Evolutionary conservation across 2,888 invertebrate genomes (phyloP).

Genomic region (Drosophila subsilvestris): DNA sequence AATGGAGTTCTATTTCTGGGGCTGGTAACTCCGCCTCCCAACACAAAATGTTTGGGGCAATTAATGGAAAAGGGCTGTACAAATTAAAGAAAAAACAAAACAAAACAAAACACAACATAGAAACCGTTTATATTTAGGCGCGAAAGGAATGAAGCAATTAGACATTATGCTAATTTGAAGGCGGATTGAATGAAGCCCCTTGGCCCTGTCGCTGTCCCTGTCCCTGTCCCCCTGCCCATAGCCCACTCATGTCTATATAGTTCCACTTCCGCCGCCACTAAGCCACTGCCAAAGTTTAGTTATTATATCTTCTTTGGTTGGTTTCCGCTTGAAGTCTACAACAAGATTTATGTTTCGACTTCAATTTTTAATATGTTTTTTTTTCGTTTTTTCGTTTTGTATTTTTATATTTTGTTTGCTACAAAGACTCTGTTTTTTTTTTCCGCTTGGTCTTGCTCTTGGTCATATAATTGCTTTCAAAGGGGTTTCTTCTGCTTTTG

Average conservation of each 20-base stretch:
- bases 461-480: conserved; percentile 65
- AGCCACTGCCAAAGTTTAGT: conserved; percentile 23
- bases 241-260: conserved; percentile 21
- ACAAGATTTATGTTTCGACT: conserved; percentile 74
- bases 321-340: conserved; percentile 45
- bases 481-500: conserved; percentile 41
- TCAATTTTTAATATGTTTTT: conserved; percentile 68
- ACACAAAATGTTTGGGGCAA: conserved; percentile 53
- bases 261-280: conserved; percentile 68
- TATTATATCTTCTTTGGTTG: conserved; percentile 34
- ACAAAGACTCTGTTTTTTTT: conserved; percentile 37
- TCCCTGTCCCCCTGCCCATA: background rate
- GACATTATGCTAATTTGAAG: conserved; percentile 58
- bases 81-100: conserved; percentile 24
- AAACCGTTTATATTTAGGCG: conserved; percentile 51
- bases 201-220: background rate
- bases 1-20: conserved; percentile 8
- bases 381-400: conserved; percentile 3
- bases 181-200: background rate
- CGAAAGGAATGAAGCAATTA: conserved; percentile 65
- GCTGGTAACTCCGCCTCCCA: background rate
- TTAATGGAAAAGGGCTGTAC: conserved; percentile 47
- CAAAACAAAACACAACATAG: conserved; percentile 21
- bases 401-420: conserved; percentile 15
- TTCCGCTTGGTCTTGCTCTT: conserved; percentile 27